Evolutionary conservation across 2,888 invertebrate species (phyloP), one percentile per base, ranked within the genome.

Genomic region (Argyresthia goedartella): DNA sequence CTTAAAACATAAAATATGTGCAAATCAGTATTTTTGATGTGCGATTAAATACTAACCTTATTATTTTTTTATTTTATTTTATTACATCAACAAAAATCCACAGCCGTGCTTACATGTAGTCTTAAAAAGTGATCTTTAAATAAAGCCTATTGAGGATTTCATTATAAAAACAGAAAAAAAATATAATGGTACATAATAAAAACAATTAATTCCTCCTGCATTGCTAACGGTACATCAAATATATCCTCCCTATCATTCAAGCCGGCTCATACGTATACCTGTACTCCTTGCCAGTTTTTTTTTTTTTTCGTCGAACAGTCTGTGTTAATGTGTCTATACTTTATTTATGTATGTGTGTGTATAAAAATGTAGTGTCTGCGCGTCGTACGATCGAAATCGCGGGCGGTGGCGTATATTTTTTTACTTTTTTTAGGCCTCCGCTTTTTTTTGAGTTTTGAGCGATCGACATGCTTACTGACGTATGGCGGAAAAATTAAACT

Each of bases 161-260:
- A 25, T n/a, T n/a, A n/a, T n/a, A n/a, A n/a, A n/a, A n/a, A n/a
- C n/a, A n/a, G n/a, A 25, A 2, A 25, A 25, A 25, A 25, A 25
- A 25, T 25, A 25, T 25, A 25, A 25, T 6, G 2, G 25, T 25
- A 25, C 6, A 25, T 6, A 25, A 25, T 4, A 25, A 25, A 25
- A 25, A 25, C 6, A 25, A 25, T 2, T 25, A 6, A 25, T 25
- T 25, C 46, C 11, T 25, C 11, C 46, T 33, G 1, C 13, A 1
- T 25, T 49, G 49, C 49, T 33, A n/a, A 41, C 49, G 10, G 25
- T 49, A 49, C 49, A 42, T n/a, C 3, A 33, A 49, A 11, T 25
- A 42, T 41, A 41, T n/a, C n/a, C 11, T 60, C 52, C 58, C 58
- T 68, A 68, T 68, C 67, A 65, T 66, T 66, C 64, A 66, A 62